phyloP scores from a whole-genome alignment of 2,888 invertebrate species.

The Neuroscelio doddi region DNA sequence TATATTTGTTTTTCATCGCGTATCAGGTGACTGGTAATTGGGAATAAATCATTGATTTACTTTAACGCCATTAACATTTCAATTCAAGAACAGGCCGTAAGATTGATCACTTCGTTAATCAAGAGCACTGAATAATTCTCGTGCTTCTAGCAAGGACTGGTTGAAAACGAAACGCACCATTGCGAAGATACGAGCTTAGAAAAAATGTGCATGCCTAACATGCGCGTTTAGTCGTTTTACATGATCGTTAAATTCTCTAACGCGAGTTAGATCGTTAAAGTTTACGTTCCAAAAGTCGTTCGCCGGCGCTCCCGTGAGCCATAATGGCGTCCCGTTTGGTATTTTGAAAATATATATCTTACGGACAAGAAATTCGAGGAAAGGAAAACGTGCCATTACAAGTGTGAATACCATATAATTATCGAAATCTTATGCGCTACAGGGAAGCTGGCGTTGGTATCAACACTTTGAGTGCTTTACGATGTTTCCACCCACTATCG shows the following conservation, averaged over 20 bases:
- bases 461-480: conserved; percentile 37
- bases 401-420: conserved; percentile 39
- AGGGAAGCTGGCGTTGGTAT: conserved; percentile 40
- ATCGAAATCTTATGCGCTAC: conserved; percentile 38
- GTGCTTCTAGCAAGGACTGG: too few species aligned
- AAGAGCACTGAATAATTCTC: conserved; percentile 17
- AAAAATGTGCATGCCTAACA: conserved; percentile 33
- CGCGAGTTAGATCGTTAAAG: conserved; percentile 57
- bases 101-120: conserved; percentile 37
- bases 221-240: conserved; percentile 49
- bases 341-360: conserved; percentile 45
- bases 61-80: conserved; percentile 15
- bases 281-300: conserved; percentile 46
- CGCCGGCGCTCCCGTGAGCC: conserved; percentile 40
- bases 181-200: neutral
- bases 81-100: conserved; percentile 26
- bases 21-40: conserved; percentile 24
- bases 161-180: neutral
- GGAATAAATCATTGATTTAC: conserved; percentile 30
- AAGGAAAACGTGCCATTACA: conserved; percentile 43
- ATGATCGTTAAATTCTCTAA: conserved; percentile 60
- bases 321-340: conserved; percentile 38
- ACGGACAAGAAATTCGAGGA: conserved; percentile 37
- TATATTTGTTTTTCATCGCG: too few species aligned
- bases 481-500: conserved; percentile 39